phyloP scores from a whole-genome alignment of 2,797 vertebrate genomes.

The Echiichthys vipera region DNA sequence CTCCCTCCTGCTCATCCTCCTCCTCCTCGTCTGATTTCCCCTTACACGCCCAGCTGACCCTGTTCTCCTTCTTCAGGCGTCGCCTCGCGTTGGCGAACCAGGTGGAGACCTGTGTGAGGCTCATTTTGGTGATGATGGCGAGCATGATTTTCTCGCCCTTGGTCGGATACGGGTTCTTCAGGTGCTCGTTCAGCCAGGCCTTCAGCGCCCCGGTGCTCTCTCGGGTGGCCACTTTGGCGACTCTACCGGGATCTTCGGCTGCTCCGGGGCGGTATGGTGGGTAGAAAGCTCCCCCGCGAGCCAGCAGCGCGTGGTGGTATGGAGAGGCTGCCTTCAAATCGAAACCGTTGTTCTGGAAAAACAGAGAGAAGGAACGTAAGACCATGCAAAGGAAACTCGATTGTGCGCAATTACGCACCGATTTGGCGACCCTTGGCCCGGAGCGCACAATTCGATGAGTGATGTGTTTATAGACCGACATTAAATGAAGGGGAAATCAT shows the following conservation, averaged over 20 bases:
- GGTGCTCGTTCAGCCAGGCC: conserved; percentile 88
- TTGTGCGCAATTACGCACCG: conserved; percentile 50
- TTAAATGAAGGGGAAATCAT: not conserved
- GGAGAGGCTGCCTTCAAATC: conserved; percentile 82
- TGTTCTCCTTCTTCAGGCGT: conserved; percentile 88
- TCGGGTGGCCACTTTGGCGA: conserved; percentile 84
- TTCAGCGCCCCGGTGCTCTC: conserved; percentile 88
- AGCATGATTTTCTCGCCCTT: conserved; percentile 91
- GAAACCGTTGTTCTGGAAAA: conserved; percentile 78
- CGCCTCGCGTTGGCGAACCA: conserved; percentile 89
- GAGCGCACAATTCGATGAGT: not conserved
- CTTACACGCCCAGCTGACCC: conserved; percentile 86
- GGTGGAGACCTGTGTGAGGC: conserved; percentile 88
- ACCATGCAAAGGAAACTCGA: not conserved
- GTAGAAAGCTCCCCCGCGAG: conserved; percentile 79
- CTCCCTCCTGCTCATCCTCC: conserved; percentile 73
- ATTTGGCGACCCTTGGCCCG: not conserved
- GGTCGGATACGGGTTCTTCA: conserved; percentile 89
- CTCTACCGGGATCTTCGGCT: conserved; percentile 79
- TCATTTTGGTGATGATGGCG: conserved; percentile 89
- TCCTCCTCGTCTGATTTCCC: conserved; percentile 86
- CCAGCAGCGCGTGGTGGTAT: conserved; percentile 82
- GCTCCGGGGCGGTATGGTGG: conserved; percentile 77
- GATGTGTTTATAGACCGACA: not conserved
- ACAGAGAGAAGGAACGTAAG: not conserved